These are phyloP conservation scores for Ceryle rudis DNA, from an alignment of 2,797 vertebrate genomes.

Conservation along the genomic window DNA sequence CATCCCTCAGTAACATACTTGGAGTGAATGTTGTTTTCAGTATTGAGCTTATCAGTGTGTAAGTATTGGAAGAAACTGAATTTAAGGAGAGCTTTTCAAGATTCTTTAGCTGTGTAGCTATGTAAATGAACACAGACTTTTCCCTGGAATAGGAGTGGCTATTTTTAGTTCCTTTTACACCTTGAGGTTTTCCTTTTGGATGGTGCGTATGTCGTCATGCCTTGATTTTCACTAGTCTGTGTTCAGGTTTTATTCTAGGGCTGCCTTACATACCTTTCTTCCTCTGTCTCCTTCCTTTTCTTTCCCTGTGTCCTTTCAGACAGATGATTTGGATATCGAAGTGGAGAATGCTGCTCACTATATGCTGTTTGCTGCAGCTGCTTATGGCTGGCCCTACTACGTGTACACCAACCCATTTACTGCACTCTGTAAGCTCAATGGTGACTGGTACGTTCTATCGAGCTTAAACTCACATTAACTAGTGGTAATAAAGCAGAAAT, in stretches of 20 bases:
- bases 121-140: neutral
- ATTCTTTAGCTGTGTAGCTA: neutral
- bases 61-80: neutral
- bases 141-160: neutral
- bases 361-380: slow-evolving; percentile 92
- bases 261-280: neutral
- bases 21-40: neutral
- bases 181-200: neutral
- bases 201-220: neutral
- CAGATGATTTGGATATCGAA: slow-evolving; percentile 86
- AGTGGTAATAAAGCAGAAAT: neutral
- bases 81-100: neutral
- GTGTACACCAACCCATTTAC: slow-evolving; percentile 89
- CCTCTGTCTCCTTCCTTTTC: neutral
- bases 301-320: slow-evolving; percentile 70
- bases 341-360: slow-evolving; percentile 90
- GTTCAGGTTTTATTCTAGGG: neutral
- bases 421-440: slow-evolving; percentile 88
- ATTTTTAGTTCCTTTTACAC: neutral
- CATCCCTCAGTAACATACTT: neutral
- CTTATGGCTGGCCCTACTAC: slow-evolving; percentile 96
- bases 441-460: slow-evolving; percentile 86
- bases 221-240: neutral
- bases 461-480: neutral
- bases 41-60: neutral